A percentile compares a stretch with the other conserved stretches of the same genome.
phyloP scores from a whole-genome alignment of 1,140 invertebrate genomes.

The Matsumurasca onukii region DNA sequence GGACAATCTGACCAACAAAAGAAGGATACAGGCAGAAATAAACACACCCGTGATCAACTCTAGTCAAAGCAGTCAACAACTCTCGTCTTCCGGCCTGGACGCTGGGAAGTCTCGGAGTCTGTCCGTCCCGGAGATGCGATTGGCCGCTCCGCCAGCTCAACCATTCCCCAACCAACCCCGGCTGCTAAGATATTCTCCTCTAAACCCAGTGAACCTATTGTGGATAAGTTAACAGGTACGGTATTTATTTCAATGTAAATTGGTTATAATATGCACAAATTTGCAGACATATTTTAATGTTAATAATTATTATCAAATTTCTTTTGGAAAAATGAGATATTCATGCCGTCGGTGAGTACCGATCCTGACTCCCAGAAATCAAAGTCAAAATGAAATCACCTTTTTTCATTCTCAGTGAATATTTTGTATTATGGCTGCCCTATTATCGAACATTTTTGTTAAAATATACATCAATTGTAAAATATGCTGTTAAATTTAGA shows the following conservation, averaged over 20 bases:
- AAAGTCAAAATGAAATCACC: too few relatives aligned
- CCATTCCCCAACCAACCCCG: constrained; percentile 32
- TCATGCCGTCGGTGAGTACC: too few relatives aligned
- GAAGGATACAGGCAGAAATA: constrained; percentile 67
- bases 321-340: too few relatives aligned
- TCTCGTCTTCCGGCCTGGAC: constrained; percentile 21
- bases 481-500: neutral
- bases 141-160: constrained; percentile 16
- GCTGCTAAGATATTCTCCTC: constrained; percentile 10
- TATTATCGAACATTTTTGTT: too few relatives aligned
- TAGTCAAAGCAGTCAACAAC: constrained; percentile 46
- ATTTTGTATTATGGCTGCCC: too few relatives aligned
- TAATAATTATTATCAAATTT: too few relatives aligned
- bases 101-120: constrained; percentile 10
- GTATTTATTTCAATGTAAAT: too few relatives aligned
- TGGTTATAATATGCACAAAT: too few relatives aligned
- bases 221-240: constrained; percentile 12
- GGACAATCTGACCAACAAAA: constrained; percentile 68
- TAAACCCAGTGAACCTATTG: neutral
- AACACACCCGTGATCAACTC: constrained; percentile 41
- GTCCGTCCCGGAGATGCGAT: constrained; percentile 25
- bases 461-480: too few relatives aligned
- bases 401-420: too few relatives aligned
- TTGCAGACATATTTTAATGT: too few relatives aligned
- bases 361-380: too few relatives aligned